phyloP scores from a whole-genome alignment of 2,888 invertebrate species.

The Drosophila histrio region DNA sequence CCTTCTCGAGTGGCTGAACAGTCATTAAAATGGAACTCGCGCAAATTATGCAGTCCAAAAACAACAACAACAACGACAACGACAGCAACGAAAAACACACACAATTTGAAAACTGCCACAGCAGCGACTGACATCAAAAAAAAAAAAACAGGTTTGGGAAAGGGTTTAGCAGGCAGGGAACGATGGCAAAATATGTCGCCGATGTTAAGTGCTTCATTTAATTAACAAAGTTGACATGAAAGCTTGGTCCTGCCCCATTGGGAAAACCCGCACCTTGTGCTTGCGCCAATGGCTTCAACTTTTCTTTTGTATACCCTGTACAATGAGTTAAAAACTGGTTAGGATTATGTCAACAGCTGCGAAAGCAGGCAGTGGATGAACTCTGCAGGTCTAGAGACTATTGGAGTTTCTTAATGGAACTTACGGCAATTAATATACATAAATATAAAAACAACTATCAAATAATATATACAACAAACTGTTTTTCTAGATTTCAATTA shows the following conservation, averaged over 20 bases:
- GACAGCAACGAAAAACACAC: background rate
- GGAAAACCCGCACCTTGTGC: conserved; percentile 46
- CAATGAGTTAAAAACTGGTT: background rate
- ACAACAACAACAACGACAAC: conserved; percentile 6
- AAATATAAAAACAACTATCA: no score
- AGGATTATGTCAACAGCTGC: background rate
- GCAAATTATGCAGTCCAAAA: conserved; percentile 58
- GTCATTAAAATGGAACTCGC: conserved; percentile 66
- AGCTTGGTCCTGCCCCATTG: conserved; percentile 48
- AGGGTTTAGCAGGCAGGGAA: conserved; percentile 1
- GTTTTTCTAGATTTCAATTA: no score
- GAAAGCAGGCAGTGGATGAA: background rate
- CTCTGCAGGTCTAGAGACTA: no score
- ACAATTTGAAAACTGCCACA: conserved; percentile 20
- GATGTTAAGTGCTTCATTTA: conserved; percentile 79
- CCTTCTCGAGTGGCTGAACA: conserved; percentile 32
- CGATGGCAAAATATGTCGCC: conserved; percentile 63
- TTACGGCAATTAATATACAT: no score
- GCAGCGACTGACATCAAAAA: conserved; percentile 13
- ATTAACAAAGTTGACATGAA: conserved; percentile 79
- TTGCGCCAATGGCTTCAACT: background rate
- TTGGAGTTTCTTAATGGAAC: no score
- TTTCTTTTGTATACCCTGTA: conserved; percentile 18
- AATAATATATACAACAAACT: no score
- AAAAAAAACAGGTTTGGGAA: conserved; percentile 5